phyloP scores from a whole-genome alignment of 2,113 vertebrate genomes.

The Heteronetta atricapilla region DNA sequence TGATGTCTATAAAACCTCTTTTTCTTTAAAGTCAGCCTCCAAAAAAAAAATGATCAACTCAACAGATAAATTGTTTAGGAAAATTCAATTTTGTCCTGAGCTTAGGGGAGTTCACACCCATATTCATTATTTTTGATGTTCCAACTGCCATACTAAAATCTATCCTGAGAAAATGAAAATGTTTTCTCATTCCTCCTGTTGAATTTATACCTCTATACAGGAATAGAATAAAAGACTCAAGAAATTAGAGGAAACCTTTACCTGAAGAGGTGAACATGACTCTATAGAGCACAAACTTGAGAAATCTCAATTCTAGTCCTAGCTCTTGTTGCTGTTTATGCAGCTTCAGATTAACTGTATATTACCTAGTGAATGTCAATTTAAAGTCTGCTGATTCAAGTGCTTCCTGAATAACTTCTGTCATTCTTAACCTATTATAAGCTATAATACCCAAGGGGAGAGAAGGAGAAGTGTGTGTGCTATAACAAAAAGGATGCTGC shows the following conservation, averaged over 20 bases:
- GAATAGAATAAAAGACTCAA: background rate
- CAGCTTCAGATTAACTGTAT: background rate
- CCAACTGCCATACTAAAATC: background rate
- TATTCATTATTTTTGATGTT: background rate
- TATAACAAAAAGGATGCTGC: background rate
- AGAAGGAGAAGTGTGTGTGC: accelerated
- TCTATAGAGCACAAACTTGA: background rate
- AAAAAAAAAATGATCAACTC: background rate
- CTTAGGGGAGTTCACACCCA: background rate
- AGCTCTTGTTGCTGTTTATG: background rate
- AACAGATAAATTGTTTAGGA: background rate
- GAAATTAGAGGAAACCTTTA: background rate
- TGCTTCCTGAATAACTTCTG: background rate
- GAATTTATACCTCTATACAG: background rate
- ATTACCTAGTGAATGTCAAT: too few relatives aligned
- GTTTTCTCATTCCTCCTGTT: background rate
- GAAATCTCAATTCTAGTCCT: background rate
- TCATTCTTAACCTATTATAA: background rate
- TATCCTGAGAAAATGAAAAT: background rate
- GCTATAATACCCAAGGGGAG: background rate
- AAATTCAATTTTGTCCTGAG: background rate
- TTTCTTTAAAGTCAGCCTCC: background rate
- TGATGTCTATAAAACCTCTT: background rate
- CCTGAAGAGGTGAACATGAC: background rate
- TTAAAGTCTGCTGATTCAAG: background rate